Conservation (phyloP, 2,888 invertebrate genomes). For the Nymphalis polychloros region DNA sequence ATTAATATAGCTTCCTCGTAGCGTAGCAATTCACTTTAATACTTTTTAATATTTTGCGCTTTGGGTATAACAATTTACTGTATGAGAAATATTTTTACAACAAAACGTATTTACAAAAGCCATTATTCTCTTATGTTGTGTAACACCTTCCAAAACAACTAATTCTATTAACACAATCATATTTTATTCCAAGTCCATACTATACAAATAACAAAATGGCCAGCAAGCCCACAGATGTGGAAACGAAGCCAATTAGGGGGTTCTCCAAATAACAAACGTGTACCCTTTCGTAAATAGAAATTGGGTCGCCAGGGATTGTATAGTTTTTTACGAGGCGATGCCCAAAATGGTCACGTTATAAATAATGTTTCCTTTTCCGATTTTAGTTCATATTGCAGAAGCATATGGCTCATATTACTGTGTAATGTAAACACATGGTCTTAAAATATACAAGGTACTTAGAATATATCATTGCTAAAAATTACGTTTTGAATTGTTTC, state of each 20-base stretch:
- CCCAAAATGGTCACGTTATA: conserved; percentile 15
- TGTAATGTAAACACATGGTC: neutral
- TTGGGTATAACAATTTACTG: too few relatives aligned
- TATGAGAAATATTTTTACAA: too few relatives aligned
- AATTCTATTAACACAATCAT: neutral
- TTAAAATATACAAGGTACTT: neutral
- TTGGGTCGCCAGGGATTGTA: conserved; percentile 27
- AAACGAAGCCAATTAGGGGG: conserved; percentile 39
- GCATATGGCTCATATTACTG: neutral
- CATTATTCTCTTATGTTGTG: neutral
- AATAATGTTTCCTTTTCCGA: conserved; percentile 6
- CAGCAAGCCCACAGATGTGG: conserved; percentile 26
- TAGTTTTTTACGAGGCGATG: conserved; percentile 25
- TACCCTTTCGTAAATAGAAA: conserved; percentile 25
- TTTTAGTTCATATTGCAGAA: conserved; percentile 2
- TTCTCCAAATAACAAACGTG: conserved; percentile 27
- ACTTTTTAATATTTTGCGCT: too few relatives aligned
- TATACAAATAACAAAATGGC: conserved; percentile 14
- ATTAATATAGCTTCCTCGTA: neutral
- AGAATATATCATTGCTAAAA: too few relatives aligned
- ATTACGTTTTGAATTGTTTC: too few relatives aligned
- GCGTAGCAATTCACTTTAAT: neutral
- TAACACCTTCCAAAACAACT: neutral
- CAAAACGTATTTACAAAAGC: too few relatives aligned
- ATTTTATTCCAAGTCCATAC: neutral